Base-by-base conservation (phyloP, 2,113 vertebrate genomes). In the Daphoenositta chrysoptera region DNA sequence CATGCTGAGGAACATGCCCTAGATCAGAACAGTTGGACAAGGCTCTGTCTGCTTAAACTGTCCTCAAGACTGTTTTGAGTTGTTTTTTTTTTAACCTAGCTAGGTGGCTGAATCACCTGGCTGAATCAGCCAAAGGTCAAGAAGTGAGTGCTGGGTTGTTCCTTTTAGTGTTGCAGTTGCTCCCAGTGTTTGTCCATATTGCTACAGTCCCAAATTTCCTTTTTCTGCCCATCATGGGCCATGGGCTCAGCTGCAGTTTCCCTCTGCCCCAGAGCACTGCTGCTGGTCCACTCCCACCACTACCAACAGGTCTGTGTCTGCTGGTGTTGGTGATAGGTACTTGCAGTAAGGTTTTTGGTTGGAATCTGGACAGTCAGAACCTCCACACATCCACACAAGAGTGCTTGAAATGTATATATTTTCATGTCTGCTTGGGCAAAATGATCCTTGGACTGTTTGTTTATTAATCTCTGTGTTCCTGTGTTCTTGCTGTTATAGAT, bases 261-360 rank as follows among this genome's bases (percentile, higher is more conserved):
- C 11, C 44, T 28, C 44, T 56, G 28, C 35, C 77, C 30, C 53
- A 51, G 30, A 45, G 39, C 31, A 10, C 31, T 39, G 39, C 30
- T 39, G 30, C 24, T 57, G 20, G 3, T 44, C 17, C 23, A n/a
- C 24, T 70, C 3, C 9, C 61, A 75, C 39, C 26, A 33, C 10
- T 2, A 1, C 48, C 22, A 44, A 4, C 4, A 0, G 0, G 1
- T 19, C 42, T 61, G 57, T 20, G 39, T 28, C 15, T 69, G 39
- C 45, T 85, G 71, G 4, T 83, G 48, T 5, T n/a, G 48, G 13
- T 30, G 39, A 12, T 4, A 7, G 2, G 33, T 27, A 2, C 30
- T 39, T 81, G 23, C 20, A 50, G 7, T 1, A 10, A 77, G 21
- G 26, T 48, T 7, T 72, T 56, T 22, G 24, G 4, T 1, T 44